Evolutionary conservation across 2,888 invertebrate species (phyloP).

Genomic region (Hydrotaea cyrtoneurina): DNA sequence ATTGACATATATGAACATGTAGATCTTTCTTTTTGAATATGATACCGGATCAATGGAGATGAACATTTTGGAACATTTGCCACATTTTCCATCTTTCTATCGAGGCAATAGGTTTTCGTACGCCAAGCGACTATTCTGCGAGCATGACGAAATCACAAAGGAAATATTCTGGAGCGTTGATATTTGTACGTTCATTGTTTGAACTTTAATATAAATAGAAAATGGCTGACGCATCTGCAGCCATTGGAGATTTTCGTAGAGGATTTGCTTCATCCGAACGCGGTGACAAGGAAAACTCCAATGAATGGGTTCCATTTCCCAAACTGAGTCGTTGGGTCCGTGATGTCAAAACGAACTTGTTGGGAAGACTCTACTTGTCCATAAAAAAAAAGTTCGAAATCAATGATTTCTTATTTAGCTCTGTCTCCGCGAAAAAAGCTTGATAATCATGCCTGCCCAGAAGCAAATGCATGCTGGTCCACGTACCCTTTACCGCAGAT

Average conservation of each 20-base stretch:
- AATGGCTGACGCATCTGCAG: conserved; percentile 99
- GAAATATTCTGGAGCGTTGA: no score
- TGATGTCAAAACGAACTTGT: conserved; percentile 96
- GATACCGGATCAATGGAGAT: no score
- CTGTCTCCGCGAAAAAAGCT: conserved; percentile 96
- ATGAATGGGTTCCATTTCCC: conserved; percentile 99
- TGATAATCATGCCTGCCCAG: conserved; percentile 99
- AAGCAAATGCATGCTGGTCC: conserved; percentile 99
- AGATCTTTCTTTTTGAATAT: no score
- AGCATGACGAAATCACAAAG: no score
- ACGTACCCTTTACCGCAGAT: conserved; percentile 98
- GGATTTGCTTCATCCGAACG: conserved; percentile 86
- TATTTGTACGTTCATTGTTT: conserved; percentile 78
- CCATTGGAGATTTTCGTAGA: conserved; percentile 95
- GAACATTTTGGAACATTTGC: no score
- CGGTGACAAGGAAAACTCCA: conserved; percentile 92
- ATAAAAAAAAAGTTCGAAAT: conserved; percentile 99
- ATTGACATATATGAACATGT: no score
- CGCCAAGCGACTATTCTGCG: no score
- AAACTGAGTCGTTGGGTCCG: conserved; percentile 98
- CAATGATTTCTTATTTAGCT: conserved; percentile 97
- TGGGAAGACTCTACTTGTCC: conserved; percentile 99
- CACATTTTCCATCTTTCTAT: no score
- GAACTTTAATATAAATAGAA: conserved; percentile 76
- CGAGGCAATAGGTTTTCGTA: no score